These are phyloP conservation scores for Nylanderia fulva DNA, from an alignment of 1,140 invertebrate genomes.

Conservation along the genomic window DNA sequence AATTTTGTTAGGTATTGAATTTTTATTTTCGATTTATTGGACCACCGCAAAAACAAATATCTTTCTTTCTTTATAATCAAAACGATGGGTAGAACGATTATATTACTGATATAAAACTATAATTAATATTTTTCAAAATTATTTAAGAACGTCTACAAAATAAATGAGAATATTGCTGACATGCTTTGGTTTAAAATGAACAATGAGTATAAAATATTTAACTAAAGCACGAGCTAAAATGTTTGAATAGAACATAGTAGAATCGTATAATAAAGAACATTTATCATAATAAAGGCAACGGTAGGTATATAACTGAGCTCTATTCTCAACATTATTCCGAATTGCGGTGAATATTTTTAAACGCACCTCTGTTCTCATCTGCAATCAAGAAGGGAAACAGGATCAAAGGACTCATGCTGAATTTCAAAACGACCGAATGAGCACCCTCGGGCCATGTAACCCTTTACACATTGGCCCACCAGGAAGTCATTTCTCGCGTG, in stretches of 20 bases:
- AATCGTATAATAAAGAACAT: background rate
- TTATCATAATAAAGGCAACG: background rate
- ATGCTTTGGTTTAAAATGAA: too few relatives aligned
- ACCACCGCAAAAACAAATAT: background rate
- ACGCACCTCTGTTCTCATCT: slow-evolving; percentile 68
- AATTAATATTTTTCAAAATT: background rate
- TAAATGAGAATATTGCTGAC: too few relatives aligned
- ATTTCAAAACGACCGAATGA: slow-evolving; percentile 69
- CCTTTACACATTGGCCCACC: slow-evolving; percentile 63
- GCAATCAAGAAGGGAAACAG: slow-evolving; percentile 73
- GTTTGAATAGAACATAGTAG: too few relatives aligned
- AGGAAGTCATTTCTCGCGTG: slow-evolving; percentile 72
- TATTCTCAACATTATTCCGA: slow-evolving; percentile 50
- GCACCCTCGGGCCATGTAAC: slow-evolving; percentile 67
- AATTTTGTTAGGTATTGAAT: background rate
- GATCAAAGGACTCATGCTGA: slow-evolving; percentile 76
- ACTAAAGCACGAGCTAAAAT: too few relatives aligned
- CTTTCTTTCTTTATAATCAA: too few relatives aligned
- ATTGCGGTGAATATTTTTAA: slow-evolving; percentile 71
- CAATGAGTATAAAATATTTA: too few relatives aligned
- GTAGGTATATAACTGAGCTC: background rate
- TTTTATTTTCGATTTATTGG: slow-evolving; percentile 9
- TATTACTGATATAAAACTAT: background rate
- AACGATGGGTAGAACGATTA: too few relatives aligned
- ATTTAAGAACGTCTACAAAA: too few relatives aligned